These are phyloP conservation scores for Xestia sexstrigata DNA, from an alignment of 2,888 invertebrate genomes.

Conservation along the genomic window DNA sequence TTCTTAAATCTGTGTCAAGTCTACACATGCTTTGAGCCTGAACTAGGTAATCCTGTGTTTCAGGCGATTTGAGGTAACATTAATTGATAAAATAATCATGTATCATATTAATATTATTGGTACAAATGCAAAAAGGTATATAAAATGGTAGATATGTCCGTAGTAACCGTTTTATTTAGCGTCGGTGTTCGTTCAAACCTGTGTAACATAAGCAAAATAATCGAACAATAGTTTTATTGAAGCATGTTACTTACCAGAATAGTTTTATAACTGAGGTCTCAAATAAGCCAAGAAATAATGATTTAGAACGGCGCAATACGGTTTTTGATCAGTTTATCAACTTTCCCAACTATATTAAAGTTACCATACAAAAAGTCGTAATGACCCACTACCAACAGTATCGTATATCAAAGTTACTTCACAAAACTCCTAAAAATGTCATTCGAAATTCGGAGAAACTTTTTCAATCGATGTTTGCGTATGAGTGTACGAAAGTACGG, in stretches of 20 bases:
- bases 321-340: constrained; percentile 22
- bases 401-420: constrained; percentile 47
- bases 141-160: too few relatives aligned
- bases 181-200: too few relatives aligned
- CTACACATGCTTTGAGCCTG: too few relatives aligned
- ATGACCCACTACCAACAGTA: constrained; percentile 38
- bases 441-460: constrained; percentile 50
- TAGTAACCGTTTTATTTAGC: too few relatives aligned
- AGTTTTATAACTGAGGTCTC: not conserved
- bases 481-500: constrained; percentile 31
- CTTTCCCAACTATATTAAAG: constrained; percentile 29
- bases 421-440: constrained; percentile 49
- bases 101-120: too few relatives aligned
- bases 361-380: constrained; percentile 33
- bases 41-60: too few relatives aligned
- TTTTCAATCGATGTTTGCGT: constrained; percentile 61
- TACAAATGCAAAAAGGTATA: too few relatives aligned
- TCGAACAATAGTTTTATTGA: not conserved
- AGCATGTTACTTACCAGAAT: not conserved
- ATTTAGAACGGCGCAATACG: not conserved
- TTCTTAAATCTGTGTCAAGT: too few relatives aligned
- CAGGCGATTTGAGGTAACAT: too few relatives aligned
- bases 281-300: not conserved
- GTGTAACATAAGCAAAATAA: not conserved
- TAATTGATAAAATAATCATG: too few relatives aligned